Evolutionary conservation across 2,797 vertebrate genomes (phyloP).

Genomic region (Gobionotothen gibberifrons): DNA sequence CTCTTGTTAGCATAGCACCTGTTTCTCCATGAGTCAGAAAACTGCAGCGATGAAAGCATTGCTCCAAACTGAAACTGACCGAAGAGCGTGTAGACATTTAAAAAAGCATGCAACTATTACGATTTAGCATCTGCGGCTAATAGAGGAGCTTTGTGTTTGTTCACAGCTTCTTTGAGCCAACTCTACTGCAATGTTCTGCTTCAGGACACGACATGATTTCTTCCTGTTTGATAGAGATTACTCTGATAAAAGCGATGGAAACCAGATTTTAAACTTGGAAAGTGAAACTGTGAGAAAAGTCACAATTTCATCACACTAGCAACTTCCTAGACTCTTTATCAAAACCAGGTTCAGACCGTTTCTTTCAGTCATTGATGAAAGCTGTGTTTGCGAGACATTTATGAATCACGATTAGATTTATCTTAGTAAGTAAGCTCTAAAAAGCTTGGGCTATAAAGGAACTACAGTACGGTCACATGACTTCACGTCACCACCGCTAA

Average conservation of each 20-base stretch:
- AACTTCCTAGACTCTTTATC: background rate
- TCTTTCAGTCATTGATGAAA: too few species aligned
- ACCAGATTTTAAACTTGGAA: background rate
- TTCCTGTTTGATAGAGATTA: constrained; percentile 13
- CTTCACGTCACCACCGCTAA: too few species aligned
- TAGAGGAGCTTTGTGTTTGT: constrained; percentile 3
- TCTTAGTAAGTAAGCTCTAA: background rate
- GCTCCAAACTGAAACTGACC: background rate
- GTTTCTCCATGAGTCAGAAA: constrained; percentile 50
- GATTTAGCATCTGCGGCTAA: constrained; percentile 27
- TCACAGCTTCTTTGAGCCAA: background rate
- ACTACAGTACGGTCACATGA: too few species aligned
- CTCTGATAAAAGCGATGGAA: background rate
- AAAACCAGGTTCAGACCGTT: background rate
- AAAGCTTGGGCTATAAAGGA: too few species aligned
- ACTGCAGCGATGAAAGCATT: constrained; percentile 47
- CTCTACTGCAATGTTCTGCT: background rate
- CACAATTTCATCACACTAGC: background rate
- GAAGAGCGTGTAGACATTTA: background rate
- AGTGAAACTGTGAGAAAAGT: background rate
- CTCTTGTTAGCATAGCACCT: constrained; percentile 50
- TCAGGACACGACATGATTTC: background rate
- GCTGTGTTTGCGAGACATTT: background rate
- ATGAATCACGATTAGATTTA: background rate
- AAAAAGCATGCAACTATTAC: background rate